phyloP scores from a whole-genome alignment of 2,113 vertebrate species.

The Trochalopteron elliotii region DNA sequence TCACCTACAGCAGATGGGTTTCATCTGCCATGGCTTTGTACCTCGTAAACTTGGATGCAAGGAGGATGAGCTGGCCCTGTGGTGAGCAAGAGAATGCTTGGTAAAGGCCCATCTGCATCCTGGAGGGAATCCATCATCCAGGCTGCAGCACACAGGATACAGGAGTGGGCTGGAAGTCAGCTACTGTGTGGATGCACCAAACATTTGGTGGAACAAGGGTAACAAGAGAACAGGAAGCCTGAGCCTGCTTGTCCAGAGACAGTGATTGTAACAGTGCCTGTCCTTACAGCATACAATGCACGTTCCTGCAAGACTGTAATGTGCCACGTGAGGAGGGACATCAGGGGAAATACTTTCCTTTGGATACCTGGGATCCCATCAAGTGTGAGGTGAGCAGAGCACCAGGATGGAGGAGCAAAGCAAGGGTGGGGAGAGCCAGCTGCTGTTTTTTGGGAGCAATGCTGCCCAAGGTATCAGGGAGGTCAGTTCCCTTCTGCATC shows the following conservation, averaged over 20 bases:
- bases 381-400: neutral
- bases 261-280: neutral
- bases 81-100: neutral
- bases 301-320: neutral
- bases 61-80: neutral
- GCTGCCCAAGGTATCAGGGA: neutral
- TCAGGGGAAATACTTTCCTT: neutral
- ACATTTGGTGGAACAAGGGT: neutral
- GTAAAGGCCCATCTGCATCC: neutral
- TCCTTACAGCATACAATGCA: neutral
- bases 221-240: neutral
- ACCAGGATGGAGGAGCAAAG: neutral
- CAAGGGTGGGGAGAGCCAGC: neutral
- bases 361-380: neutral
- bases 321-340: neutral
- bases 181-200: neutral
- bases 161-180: neutral
- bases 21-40: neutral
- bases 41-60: neutral
- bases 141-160: neutral
- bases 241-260: neutral
- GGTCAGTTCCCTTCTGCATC: accelerated
- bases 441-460: neutral
- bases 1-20: neutral
- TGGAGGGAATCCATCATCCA: neutral